Percentiles rank a stretch among this genome's conserved stretches.
Evolutionary conservation across 2,888 invertebrate genomes (phyloP).

Genomic region (Pherbina coryleti): DNA sequence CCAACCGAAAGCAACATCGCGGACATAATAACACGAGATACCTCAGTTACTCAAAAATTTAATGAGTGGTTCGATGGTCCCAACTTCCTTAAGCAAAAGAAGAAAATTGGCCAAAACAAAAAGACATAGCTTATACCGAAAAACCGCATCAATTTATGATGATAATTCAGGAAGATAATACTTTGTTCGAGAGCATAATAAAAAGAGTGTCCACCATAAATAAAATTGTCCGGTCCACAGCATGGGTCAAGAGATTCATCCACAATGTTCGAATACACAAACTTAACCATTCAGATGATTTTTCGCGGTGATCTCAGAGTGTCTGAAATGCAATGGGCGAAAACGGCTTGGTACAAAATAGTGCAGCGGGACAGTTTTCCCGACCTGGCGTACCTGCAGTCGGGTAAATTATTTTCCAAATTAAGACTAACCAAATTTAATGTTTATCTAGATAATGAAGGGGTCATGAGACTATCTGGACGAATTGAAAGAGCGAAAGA

Average conservation of each 20-base stretch:
- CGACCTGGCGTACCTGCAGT: not conserved
- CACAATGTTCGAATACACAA: not conserved
- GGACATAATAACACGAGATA: not conserved
- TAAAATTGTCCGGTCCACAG: not conserved
- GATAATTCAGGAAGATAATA: not conserved
- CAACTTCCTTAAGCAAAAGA: not conserved
- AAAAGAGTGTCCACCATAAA: not conserved
- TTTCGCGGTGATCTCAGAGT: not conserved
- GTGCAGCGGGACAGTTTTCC: not conserved
- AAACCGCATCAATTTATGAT: not conserved
- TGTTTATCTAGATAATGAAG: not conserved
- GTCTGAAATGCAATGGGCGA: not conserved
- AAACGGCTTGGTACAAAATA: not conserved
- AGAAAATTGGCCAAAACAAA: not conserved
- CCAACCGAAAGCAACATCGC: not conserved
- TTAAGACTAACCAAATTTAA: not conserved
- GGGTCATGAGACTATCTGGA: not conserved
- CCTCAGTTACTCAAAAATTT: not conserved
- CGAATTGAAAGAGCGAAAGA: conserved; percentile 18
- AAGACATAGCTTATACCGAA: not conserved
- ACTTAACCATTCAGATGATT: not conserved
- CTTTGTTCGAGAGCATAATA: not conserved
- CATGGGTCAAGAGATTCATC: not conserved
- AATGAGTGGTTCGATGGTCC: conserved; percentile 8
- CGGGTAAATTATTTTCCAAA: not conserved